These are phyloP conservation scores for Ptilorrhoa leucosticta DNA, from an alignment of 2,113 vertebrate genomes.

Conservation along the genomic window DNA sequence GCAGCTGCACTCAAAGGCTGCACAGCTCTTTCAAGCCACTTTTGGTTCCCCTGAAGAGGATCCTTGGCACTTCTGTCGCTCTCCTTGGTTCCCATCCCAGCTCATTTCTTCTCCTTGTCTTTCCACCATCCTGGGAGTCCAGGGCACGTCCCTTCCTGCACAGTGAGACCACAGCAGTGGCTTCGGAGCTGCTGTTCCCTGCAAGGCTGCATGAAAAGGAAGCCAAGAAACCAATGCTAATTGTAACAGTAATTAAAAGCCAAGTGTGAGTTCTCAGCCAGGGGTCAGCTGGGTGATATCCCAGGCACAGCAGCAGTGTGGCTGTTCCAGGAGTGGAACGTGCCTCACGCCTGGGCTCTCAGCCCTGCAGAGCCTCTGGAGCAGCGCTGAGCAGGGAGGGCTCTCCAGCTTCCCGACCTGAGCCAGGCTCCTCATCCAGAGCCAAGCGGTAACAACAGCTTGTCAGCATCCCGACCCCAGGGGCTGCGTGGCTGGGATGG, in stretches of 20 bases:
- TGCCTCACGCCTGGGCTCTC: background rate
- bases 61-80: background rate
- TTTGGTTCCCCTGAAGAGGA: too few species aligned
- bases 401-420: background rate
- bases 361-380: background rate
- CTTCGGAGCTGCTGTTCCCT: background rate
- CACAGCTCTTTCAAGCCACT: background rate
- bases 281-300: background rate
- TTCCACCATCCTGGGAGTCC: background rate
- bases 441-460: background rate
- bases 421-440: background rate
- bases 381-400: background rate
- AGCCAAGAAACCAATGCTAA: background rate
- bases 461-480: background rate
- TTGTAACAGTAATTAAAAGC: constrained; percentile 22
- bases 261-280: background rate
- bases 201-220: background rate
- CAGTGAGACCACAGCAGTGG: background rate
- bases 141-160: background rate
- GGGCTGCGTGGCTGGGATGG: background rate
- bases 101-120: background rate
- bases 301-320: background rate
- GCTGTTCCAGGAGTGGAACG: background rate
- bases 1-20: background rate
- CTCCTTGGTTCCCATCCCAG: fast-evolving